These are phyloP conservation scores for Vandiemenella viatica DNA, from an alignment of 2,888 invertebrate species.

Conservation along the genomic window DNA sequence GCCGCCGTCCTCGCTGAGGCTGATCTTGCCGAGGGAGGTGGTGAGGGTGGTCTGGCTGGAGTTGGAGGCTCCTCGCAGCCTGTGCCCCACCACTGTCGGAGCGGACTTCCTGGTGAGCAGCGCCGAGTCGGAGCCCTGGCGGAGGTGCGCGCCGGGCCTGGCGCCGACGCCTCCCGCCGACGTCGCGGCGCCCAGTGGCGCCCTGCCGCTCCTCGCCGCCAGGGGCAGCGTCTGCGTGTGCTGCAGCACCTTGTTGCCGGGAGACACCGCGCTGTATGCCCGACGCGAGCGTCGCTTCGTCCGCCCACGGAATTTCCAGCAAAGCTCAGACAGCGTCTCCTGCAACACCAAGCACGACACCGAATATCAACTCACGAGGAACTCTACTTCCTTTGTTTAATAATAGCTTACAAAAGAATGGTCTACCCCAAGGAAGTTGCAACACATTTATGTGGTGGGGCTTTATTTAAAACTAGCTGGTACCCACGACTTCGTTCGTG, in stretches of 20 bases:
- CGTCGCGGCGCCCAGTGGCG: background rate
- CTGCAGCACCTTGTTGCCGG: no score
- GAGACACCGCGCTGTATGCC: constrained; percentile 27
- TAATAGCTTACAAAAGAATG: no score
- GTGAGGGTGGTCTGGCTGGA: constrained; percentile 25
- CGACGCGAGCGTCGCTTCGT: constrained; percentile 18
- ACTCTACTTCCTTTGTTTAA: no score
- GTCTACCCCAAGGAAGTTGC: no score
- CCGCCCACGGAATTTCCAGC: constrained; percentile 11
- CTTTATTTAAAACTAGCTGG: no score
- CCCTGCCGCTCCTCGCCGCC: background rate
- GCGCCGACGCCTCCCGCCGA: background rate
- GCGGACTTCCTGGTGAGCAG: background rate
- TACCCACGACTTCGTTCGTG: no score
- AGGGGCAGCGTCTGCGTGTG: constrained; percentile 16
- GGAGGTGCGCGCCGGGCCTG: background rate
- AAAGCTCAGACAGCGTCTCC: constrained; percentile 27
- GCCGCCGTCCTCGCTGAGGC: constrained; percentile 9
- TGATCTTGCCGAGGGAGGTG: constrained; percentile 23
- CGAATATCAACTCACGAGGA: no score
- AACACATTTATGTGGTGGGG: no score
- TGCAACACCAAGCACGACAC: no score
- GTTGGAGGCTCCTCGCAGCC: constrained; percentile 22
- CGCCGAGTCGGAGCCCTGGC: no score
- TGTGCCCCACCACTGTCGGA: background rate